Evolutionary conservation across 2,797 vertebrate species (phyloP), one percentile per base, ranked within the genome.

Genomic region (Philypnodon macrostomus): DNA sequence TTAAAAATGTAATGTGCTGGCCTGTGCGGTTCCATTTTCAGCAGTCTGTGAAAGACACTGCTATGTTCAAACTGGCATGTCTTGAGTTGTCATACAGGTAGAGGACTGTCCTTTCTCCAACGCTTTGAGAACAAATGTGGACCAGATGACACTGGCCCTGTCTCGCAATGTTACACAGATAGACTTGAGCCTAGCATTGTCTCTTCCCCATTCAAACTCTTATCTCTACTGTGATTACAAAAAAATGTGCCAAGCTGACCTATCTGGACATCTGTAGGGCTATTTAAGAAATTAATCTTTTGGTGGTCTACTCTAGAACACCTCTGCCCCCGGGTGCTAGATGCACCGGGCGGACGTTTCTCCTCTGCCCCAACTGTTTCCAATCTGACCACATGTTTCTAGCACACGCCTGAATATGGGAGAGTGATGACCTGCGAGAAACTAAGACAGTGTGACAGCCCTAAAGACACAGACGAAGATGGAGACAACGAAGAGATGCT

Each of bases 351-450:
- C 33, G 29, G 60, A 46, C 48, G 58, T 75, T 70, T 63, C 35
- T 63, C 54, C 48, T 58, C 58, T 49, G 31, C 48, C 55, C 47
- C 83, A 85, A 84, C 79, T 84, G 83, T 67, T 82, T 72, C 55
- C 64, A 77, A 83, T 80, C 67, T 53, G 55, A 64, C 67, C 65
- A 65, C 63, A 75, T 77, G 24, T 41, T 26, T 15, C n/a, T 30
- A 72, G 66, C 73, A 60, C 53, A 48, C 67, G 48, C 59, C 63
- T 54, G 69, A 55, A 70, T 38, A 70, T 45, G 66, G 60, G 61
- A 83, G 85, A 88, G 75, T 81, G 83, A 87, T 84, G 84, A 85
- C 81, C 77, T 75, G 73, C 35, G 50, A 70, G 69, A 79, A 55
- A 62, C 66, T 49, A 76, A 84, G 82, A 84, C 84, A 79, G 70